Conservation (phyloP, 2,888 invertebrate genomes). For the Nowickia ferox region DNA sequence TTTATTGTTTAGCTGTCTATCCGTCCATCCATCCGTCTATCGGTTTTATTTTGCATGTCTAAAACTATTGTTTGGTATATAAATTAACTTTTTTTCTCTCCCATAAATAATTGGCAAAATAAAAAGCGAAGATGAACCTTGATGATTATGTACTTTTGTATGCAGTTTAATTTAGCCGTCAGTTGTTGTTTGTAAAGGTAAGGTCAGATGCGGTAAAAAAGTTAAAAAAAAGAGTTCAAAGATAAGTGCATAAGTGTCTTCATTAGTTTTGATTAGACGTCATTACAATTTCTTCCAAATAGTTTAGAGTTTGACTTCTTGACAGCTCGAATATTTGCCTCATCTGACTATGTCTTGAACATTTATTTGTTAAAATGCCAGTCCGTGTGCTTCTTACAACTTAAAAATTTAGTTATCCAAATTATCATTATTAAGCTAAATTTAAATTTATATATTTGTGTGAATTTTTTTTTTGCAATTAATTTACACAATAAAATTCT, state of each 20-base stretch:
- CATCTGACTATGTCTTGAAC: conserved; percentile 2
- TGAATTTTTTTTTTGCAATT: conserved; percentile 12
- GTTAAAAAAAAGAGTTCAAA: too few relatives aligned
- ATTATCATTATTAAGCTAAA: conserved; percentile 31
- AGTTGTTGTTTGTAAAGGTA: conserved; percentile 20
- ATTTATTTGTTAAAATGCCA: neutral
- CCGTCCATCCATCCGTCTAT: conserved; percentile 24
- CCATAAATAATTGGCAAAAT: conserved; percentile 51
- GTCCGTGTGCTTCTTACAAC: conserved; percentile 42
- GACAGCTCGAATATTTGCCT: too few relatives aligned
- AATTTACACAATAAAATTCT: conserved; percentile 12
- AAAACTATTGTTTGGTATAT: conserved; percentile 68
- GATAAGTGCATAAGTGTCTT: too few relatives aligned
- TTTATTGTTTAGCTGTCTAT: conserved; percentile 42
- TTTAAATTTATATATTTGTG: conserved; percentile 15
- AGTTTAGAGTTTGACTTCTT: too few relatives aligned
- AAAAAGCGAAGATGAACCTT: conserved; percentile 67
- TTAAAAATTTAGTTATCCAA: conserved; percentile 11
- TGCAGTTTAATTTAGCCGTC: conserved; percentile 18
- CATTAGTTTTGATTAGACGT: too few relatives aligned
- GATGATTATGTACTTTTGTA: conserved; percentile 53
- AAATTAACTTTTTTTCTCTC: conserved; percentile 38
- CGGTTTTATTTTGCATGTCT: conserved; percentile 66
- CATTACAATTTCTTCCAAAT: too few relatives aligned
- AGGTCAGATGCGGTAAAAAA: neutral